These are phyloP conservation scores for Tapera naevia DNA, from an alignment of 2,797 vertebrate genomes.

Conservation along the genomic window DNA sequence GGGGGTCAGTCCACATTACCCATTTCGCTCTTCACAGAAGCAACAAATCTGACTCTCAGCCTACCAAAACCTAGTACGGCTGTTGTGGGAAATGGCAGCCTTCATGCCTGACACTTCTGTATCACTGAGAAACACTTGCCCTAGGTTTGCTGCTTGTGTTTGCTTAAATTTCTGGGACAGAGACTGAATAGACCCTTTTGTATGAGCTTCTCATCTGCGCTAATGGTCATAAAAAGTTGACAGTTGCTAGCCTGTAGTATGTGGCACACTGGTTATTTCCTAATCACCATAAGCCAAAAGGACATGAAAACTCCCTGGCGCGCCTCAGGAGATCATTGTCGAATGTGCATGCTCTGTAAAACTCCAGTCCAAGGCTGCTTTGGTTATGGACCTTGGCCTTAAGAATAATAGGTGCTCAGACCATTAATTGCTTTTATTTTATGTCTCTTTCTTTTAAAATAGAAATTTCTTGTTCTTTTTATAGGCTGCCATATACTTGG, in stretches of 20 bases:
- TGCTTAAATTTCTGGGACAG: conserved; percentile 46
- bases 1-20: not conserved
- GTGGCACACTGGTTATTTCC: conserved; percentile 42
- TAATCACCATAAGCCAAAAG: conserved; percentile 42
- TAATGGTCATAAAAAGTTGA: conserved; percentile 60
- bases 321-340: conserved; percentile 59
- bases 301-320: not conserved
- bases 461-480: conserved; percentile 63
- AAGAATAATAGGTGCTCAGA: conserved; percentile 52
- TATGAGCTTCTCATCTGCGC: conserved; percentile 54
- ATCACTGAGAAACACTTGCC: conserved; percentile 29
- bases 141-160: conserved; percentile 43
- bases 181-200: conserved; percentile 60
- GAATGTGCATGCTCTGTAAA: conserved; percentile 62
- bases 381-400: conserved; percentile 55
- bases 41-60: conserved; percentile 9
- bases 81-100: conserved; percentile 47
- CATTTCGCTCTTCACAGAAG: not conserved
- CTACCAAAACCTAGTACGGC: not conserved
- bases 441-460: conserved; percentile 55
- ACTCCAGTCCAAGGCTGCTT: conserved; percentile 24
- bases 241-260: conserved; percentile 66
- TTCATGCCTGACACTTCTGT: conserved; percentile 7
- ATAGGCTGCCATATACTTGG: conserved; percentile 65
- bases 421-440: conserved; percentile 64